Conservation (phyloP, 2,888 invertebrate genomes). For the Brenthis daphne region DNA sequence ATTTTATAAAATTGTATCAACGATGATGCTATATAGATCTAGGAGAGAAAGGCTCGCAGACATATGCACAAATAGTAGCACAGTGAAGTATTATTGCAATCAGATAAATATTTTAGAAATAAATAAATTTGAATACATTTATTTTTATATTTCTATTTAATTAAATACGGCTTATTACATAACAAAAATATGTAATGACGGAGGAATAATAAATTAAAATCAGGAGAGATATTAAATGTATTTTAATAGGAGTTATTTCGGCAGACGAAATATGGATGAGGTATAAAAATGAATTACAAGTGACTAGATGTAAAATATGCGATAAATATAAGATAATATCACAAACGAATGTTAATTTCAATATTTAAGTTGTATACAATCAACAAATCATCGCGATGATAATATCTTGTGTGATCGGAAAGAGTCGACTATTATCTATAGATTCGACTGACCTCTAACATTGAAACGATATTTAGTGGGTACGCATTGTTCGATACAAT, state of each 20-base stretch:
- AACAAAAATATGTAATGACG: too few species aligned
- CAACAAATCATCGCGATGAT: slow-evolving; percentile 79
- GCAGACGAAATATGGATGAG: neutral
- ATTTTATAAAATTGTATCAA: slow-evolving; percentile 3
- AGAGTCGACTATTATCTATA: slow-evolving; percentile 70
- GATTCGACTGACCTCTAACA: slow-evolving; percentile 73
- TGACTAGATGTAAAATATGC: slow-evolving; percentile 3
- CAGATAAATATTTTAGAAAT: too few species aligned
- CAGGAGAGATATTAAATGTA: too few species aligned
- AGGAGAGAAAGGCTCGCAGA: too few species aligned
- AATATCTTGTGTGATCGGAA: slow-evolving; percentile 74
- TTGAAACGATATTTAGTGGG: slow-evolving; percentile 59
- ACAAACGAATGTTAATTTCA: slow-evolving; percentile 78
- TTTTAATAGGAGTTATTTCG: too few species aligned
- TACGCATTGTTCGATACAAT: slow-evolving; percentile 71
- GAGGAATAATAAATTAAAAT: too few species aligned
- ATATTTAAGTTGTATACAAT: slow-evolving; percentile 76
- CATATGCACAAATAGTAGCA: too few species aligned
- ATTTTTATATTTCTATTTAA: too few species aligned
- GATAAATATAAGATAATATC: slow-evolving; percentile 51
- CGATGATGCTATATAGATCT: neutral
- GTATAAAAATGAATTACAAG: neutral
- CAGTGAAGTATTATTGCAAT: too few species aligned
- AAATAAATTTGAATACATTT: too few species aligned
- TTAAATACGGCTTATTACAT: too few species aligned